A percentile compares a stretch with the other conserved stretches of the same genome.
phyloP scores from a whole-genome alignment of 1,140 invertebrate species.

The Asbolus verrucosus region DNA sequence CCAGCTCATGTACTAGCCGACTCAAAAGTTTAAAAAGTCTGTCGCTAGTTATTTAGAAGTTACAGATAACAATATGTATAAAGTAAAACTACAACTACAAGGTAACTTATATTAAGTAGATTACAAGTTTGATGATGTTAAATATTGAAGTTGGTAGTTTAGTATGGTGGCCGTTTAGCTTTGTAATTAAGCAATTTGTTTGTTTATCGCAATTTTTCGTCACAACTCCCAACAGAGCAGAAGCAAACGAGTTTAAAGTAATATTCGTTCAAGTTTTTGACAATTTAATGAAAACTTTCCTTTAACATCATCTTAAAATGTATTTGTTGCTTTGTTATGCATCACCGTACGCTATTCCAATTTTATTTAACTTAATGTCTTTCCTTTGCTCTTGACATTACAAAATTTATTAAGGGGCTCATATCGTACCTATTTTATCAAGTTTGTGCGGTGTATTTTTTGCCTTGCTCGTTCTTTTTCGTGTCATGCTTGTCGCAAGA shows the following conservation, averaged over 20 bases:
- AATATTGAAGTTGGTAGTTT: constrained; percentile 29
- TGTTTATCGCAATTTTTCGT: not conserved
- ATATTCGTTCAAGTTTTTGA: constrained; percentile 27
- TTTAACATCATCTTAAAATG: not conserved
- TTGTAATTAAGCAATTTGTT: constrained; percentile 14
- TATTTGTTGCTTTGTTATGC: constrained; percentile 22
- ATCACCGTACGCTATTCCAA: constrained; percentile 34
- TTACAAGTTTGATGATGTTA: constrained; percentile 32
- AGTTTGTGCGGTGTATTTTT: constrained; percentile 42
- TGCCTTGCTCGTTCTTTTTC: constrained; percentile 42
- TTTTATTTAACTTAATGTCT: constrained; percentile 42
- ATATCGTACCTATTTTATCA: constrained; percentile 48
- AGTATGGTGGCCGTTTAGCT: not conserved
- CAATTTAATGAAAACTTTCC: constrained; percentile 15
- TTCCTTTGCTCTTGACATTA: constrained; percentile 42
- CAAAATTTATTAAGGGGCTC: constrained; percentile 45
- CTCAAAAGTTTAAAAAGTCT: constrained; percentile 6
- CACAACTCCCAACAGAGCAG: not conserved
- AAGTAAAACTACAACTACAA: constrained; percentile 8
- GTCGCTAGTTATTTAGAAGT: not conserved
- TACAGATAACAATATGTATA: constrained; percentile 18
- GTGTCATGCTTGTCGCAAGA: constrained; percentile 41
- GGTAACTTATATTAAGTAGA: constrained; percentile 26
- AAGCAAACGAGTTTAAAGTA: not conserved
- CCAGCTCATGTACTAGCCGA: no score